A percentile compares a stretch with the other conserved stretches of the same genome.
These are phyloP conservation scores for Acarapis woodi DNA, from an alignment of 1,140 invertebrate species.

Conservation along the genomic window DNA sequence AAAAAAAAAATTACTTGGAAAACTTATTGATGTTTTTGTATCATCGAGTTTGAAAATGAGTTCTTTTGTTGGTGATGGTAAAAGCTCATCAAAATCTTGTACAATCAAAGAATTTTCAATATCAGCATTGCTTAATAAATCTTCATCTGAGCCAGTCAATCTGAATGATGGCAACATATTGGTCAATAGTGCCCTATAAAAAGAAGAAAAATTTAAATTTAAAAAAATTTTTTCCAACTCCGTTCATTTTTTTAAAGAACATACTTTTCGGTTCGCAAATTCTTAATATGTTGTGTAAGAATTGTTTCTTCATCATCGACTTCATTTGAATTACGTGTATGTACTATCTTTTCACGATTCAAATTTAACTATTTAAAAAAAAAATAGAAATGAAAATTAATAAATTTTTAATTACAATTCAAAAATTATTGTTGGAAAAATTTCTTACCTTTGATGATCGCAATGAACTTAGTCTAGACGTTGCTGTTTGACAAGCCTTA, in stretches of 20 bases:
- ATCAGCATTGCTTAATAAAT: constrained; percentile 19
- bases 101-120: constrained; percentile 3
- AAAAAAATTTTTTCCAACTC: background rate
- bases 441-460: constrained; percentile 32
- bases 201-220: constrained; percentile 20
- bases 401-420: background rate
- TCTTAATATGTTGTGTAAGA: constrained; percentile 17
- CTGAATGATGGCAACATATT: constrained; percentile 33
- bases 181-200: constrained; percentile 37
- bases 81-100: background rate
- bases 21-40: background rate
- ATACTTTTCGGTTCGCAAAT: constrained; percentile 19
- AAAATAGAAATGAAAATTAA: background rate
- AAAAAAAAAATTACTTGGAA: background rate
- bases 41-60: background rate
- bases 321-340: constrained; percentile 3
- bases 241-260: too few species aligned
- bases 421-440: background rate
- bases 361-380: constrained; percentile 10
- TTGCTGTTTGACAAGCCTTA: constrained; percentile 40
- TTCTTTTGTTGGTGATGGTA: background rate
- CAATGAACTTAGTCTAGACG: constrained; percentile 35
- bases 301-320: constrained; percentile 16
- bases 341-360: constrained; percentile 5
- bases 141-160: constrained; percentile 51